phyloP scores from a whole-genome alignment of 2,888 invertebrate species.

The Cheilosia urbana region DNA sequence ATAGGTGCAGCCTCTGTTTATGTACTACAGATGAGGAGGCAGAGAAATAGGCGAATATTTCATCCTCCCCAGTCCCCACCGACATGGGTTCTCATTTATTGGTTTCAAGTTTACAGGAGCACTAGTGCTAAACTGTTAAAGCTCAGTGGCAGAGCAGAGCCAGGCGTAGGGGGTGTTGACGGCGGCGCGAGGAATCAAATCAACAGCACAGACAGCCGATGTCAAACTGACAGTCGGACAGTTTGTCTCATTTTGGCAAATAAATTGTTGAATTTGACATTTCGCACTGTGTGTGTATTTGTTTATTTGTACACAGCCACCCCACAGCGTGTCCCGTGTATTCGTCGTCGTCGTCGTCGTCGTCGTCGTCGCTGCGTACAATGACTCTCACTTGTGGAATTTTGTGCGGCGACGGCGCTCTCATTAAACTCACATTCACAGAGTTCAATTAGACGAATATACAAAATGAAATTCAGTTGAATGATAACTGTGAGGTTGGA shows the following conservation, averaged over 20 bases:
- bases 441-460: slow-evolving; percentile 40
- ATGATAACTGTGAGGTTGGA: slow-evolving; percentile 27
- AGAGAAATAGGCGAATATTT: not conserved
- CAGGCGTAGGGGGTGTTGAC: slow-evolving; percentile 6
- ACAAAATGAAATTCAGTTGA: slow-evolving; percentile 14
- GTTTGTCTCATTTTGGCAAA: slow-evolving; percentile 57
- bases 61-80: no score
- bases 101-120: slow-evolving; percentile 17
- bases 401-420: slow-evolving; percentile 50
- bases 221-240: slow-evolving; percentile 63
- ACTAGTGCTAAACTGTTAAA: slow-evolving; percentile 3
- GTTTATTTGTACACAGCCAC: slow-evolving; percentile 22
- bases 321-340: slow-evolving; percentile 6
- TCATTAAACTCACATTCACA: slow-evolving; percentile 52
- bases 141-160: not conserved
- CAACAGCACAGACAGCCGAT: slow-evolving; percentile 46
- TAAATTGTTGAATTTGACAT: slow-evolving; percentile 60
- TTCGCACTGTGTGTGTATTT: slow-evolving; percentile 7
- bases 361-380: not conserved
- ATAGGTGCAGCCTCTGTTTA: slow-evolving; percentile 42
- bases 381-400: slow-evolving; percentile 67
- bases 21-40: not conserved
- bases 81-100: slow-evolving; percentile 8
- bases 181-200: slow-evolving; percentile 17
- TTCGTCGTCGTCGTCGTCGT: not conserved